Evolutionary conservation across 2,113 vertebrate species (phyloP), one percentile per base, ranked within the genome.

Genomic region (Neopipo cinnamomea): DNA sequence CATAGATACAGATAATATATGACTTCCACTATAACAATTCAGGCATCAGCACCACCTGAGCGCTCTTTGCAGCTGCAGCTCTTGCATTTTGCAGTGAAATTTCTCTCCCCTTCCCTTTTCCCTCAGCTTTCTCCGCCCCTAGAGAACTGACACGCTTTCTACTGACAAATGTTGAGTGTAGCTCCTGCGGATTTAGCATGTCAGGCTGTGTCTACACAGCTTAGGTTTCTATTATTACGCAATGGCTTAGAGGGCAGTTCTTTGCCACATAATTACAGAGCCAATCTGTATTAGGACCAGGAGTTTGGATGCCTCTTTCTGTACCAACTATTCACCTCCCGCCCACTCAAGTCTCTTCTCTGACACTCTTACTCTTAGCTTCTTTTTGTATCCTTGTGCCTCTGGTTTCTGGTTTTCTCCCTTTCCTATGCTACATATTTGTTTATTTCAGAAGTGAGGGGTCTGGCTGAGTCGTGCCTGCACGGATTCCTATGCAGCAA

Each of bases 151-250:
- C 95, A 95, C 4, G 92, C 90, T 93, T 92, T 81, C 91, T 59
- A 70, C 86, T 71, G 90, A 95, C 95, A 95, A 97, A 93, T 21
- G 92, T 89, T 89, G 95, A 96, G 74, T 95, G 95, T 96, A 70
- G 97, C 94, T 96, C 61, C 96, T 82, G 95, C 95, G 96, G 97
- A 97, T 97, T 97, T 97, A 96, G 92, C 94, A 55, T 96, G 96
- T 92, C 96, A 94, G 95, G 59, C 96, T 91, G 88, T 92, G 96
- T 95, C 95, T 96, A 55, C 85, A 72, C 97, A 91, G 97, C 96
- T 97, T 97, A 97, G 94, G 95, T 93, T 94, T 96, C 97, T 97
- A 96, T 97, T 96, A 93, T 97, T 98, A 97, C 8, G 93, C 96
- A 92, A 86, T 84, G 94, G 96, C 96, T 97, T 96, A 96, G 90